Evolutionary conservation across 2,888 invertebrate genomes (phyloP).

Genomic region (Ophonus ardosiacus): DNA sequence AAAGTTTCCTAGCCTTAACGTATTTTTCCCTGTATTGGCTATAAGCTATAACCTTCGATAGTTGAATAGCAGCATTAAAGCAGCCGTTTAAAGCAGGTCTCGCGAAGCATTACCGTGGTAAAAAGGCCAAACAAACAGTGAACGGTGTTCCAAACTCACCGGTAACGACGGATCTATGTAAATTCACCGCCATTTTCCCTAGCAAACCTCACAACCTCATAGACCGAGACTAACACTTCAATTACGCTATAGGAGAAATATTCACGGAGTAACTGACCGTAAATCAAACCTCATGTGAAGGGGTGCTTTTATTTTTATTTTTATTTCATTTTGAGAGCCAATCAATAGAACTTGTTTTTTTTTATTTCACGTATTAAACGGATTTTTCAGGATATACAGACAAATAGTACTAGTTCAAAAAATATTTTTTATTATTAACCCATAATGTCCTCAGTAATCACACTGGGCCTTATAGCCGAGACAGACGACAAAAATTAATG

Average conservation of each 20-base stretch:
- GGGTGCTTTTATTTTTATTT: too few species aligned
- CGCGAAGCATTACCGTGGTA: conserved; percentile 41
- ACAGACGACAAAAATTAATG: too few species aligned
- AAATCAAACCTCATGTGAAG: neutral
- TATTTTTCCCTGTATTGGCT: neutral
- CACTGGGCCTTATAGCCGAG: too few species aligned
- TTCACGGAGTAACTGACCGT: neutral
- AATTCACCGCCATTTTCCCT: conserved; percentile 51
- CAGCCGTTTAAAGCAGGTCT: conserved; percentile 50
- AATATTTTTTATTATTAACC: too few species aligned
- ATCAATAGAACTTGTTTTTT: too few species aligned
- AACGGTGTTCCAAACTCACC: conserved; percentile 50
- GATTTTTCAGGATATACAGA: too few species aligned
- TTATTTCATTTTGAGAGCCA: too few species aligned
- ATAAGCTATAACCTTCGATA: neutral
- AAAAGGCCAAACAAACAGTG: conserved; percentile 46
- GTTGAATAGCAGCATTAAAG: neutral
- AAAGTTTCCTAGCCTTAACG: neutral
- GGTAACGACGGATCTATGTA: conserved; percentile 54
- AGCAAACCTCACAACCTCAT: neutral
- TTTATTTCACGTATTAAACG: too few species aligned
- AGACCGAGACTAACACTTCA: neutral
- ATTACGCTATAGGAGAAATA: neutral
- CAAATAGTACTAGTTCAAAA: too few species aligned
- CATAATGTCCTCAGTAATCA: too few species aligned